Evolutionary conservation across 2,797 vertebrate genomes (phyloP), one percentile per base, ranked within the genome.

Genomic region (Syngnathus rostellatus): DNA sequence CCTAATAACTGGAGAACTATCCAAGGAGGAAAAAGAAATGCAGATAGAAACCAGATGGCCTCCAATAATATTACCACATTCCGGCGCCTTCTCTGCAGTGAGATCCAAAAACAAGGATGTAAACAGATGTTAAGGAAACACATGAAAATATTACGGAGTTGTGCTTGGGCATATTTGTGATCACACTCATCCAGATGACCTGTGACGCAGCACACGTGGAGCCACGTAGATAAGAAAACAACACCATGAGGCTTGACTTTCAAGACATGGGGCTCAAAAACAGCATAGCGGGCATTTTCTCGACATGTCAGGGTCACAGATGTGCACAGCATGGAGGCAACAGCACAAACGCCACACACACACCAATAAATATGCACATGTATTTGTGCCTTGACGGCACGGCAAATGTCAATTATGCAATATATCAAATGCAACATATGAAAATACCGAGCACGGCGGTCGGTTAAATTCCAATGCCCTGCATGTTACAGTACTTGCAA

Each of bases 41-140:
- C 63, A 75, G 79, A 79, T 63, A 77, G 63, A 80, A 75, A 76
- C 59, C 85, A 89, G 85, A 85, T 89, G 87, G 77, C 61, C 84
- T 71, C 63, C 41, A 81, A 83, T 81, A 85, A 71, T 40, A 68
- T 76, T 68, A 79, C 66, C 43, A 75, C 82, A 85, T 85, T 86
- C 80, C 81, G 38, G 46, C 2, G 17, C 46, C 48, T 64, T 40
- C 37, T 54, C 50, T 40, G 48, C 63, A 39, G 37, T 38, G 50
- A 54, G 17, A 54, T 48, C 63, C 46, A 39, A 62, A 38, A 54
- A 23, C 14, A 51, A 64, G 25, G 63, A 53, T 40, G 45, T 12
- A n/a, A 39, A 39, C 63, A 40, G 50, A 53, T 39, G 63, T 64
- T 51, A 9, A 39, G 46, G 19, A 64, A 51, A 39, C 25, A 8